Base-by-base conservation (phyloP, 1,140 invertebrate species). In the Pseudomyrmex gracilis region DNA sequence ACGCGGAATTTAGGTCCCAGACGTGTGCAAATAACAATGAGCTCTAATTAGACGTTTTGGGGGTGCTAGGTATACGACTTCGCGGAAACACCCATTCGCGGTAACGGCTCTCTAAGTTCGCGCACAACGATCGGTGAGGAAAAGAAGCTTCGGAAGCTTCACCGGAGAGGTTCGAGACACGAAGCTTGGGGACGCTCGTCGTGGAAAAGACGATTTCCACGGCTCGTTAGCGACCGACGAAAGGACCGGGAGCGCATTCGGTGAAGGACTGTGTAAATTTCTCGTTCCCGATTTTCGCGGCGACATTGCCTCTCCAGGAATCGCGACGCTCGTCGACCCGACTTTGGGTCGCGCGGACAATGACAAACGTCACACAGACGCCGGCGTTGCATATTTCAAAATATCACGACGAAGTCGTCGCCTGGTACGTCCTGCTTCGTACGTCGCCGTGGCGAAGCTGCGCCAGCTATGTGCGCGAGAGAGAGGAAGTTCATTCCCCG, bases 201-300 rank as follows among this genome's bases (percentile, higher is more conserved):
- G n/a, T n/a, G 58, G 73, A 77, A 74, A 85, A 78, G 68, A 24
- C 20, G 70, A 60, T 34, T 67, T 87, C 83, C 60, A 61, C 22
- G 83, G 66, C 85, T 85, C 87, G 87, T 85, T 88, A 85, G 67
- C 84, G 73, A 77, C 34, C 55, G 70, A 66, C 55, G 53, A 63
- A 15, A 10, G 24, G 17, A 13, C 3, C 20, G 51, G 5, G 34
- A 4, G 34, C 0, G 20, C 15, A 70, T 82, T 87, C 58, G 55
- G 20, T 34, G 64, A 49, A 78, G 76, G 55, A 70, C 53, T 85
- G 85, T 85, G 87, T 34, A 85, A 88, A 88, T 88, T 88, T 85
- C 51, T 85, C 51, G 83, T 83, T 73, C 83, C 47, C 70, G 51
- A 88, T 88, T 78, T 43, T 17, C 71, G 10, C 66, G 60, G 20